Conservation (phyloP, 2,888 invertebrate species). For the Halictus quadricinctus region DNA sequence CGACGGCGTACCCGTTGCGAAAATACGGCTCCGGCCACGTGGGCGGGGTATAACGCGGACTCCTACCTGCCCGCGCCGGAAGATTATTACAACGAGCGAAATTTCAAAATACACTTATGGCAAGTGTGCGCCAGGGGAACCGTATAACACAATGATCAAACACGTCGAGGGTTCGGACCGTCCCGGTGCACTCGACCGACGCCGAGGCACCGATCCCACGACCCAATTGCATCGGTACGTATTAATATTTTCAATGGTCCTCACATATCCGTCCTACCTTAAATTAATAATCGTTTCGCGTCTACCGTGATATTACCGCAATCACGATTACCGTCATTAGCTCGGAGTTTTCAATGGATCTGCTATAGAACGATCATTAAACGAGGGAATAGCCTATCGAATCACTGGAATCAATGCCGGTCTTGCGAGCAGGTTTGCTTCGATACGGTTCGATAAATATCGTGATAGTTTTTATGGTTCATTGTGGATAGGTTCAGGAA, state of each 20-base stretch:
- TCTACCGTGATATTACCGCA: not conserved
- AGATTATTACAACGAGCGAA: constrained; percentile 78
- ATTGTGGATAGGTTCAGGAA: not conserved
- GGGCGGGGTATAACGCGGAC: constrained; percentile 37
- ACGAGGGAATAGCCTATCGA: not conserved
- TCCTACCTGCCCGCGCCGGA: constrained; percentile 64
- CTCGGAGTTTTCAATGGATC: not conserved
- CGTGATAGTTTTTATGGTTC: not conserved
- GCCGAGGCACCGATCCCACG: constrained; percentile 50
- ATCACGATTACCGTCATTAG: not conserved
- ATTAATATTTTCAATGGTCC: constrained; percentile 58
- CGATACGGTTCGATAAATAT: not conserved
- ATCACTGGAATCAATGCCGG: not conserved
- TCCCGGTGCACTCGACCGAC: constrained; percentile 60
- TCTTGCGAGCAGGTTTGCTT: not conserved
- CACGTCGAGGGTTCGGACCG: constrained; percentile 64
- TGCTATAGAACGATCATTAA: not conserved
- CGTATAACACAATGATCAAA: constrained; percentile 79
- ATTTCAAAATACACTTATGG: constrained; percentile 79
- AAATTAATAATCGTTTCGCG: constrained; percentile 9
- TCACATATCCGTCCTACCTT: not conserved
- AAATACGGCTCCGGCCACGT: constrained; percentile 62
- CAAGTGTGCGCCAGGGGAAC: constrained; percentile 77
- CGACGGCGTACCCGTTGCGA: constrained; percentile 64
- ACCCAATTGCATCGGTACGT: constrained; percentile 63